Percentiles rank a stretch among this genome's conserved stretches.
Conservation (phyloP, 2,113 vertebrate genomes). For the Nymphicus hollandicus region DNA sequence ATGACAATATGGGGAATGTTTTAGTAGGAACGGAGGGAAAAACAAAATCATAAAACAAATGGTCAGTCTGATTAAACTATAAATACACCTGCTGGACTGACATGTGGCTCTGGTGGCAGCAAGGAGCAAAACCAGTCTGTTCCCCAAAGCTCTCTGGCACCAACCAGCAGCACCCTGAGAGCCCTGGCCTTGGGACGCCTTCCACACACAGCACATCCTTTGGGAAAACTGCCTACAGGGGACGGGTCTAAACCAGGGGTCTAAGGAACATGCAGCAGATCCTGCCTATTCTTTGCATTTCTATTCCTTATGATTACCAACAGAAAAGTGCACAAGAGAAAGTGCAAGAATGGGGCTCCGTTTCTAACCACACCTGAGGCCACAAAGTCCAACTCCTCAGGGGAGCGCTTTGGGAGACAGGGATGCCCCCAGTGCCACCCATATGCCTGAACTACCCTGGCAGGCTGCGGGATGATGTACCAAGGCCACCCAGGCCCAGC, state of each 20-base stretch:
- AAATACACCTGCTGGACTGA: not conserved
- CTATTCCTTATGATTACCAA: not conserved
- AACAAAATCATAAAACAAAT: not conserved
- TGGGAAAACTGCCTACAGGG: not conserved
- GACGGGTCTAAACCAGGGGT: not conserved
- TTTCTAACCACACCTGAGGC: not conserved
- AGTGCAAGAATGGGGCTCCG: not conserved
- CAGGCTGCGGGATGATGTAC: not conserved
- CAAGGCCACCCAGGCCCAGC: not conserved
- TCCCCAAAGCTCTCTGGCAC: not conserved
- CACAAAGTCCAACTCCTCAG: fast-evolving
- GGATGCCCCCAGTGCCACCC: not conserved
- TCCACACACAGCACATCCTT: not conserved
- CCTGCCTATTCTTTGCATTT: not conserved
- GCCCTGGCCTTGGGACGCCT: not conserved
- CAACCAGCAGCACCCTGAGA: not conserved
- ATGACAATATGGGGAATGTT: fast-evolving
- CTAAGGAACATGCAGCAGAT: not conserved
- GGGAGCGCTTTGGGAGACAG: not conserved
- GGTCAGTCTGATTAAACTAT: not conserved
- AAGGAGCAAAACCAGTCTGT: not conserved
- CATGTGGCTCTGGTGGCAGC: not conserved
- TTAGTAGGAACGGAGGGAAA: not conserved
- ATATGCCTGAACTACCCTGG: not conserved
- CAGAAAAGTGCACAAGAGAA: not conserved